Evolutionary conservation across 1,140 invertebrate genomes (phyloP), one percentile per base, ranked within the genome.

Genomic region (Rhagoletis zephyria): DNA sequence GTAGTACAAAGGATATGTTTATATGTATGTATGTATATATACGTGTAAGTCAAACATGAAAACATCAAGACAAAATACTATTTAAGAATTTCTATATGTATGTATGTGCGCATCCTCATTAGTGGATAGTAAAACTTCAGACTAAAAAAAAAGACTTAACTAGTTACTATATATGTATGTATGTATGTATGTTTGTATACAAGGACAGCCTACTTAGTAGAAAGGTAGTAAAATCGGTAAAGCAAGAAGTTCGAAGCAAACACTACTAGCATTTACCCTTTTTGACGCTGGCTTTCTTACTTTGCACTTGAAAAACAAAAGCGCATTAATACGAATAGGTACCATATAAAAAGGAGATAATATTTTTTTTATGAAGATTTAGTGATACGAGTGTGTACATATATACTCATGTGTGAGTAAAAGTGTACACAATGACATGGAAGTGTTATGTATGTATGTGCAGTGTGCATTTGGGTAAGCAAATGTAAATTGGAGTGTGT

Each of bases 221-320:
- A 65, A 87, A 30, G 56, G 0, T 5, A 65, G 14, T 9, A 87
- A n/a, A 67, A 70, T 45, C 7, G 19, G 40, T 48, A 70, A 70
- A 14, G 42, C 12, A 9, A 30, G 56, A 45, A 48, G 59, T 12
- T 48, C 45, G 48, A 60, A 87, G 56, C 10, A 60, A 67, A 74
- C 30, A 65, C 70, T 56, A 81, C 74, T 40, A 85, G 59, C 61
- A 70, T 74, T 88, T 90, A 90, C 90, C 90, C 89, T 90, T 90
- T 87, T 90, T 90, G 88, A 81, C 87, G 90, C 90, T 86, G 40
- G 51, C 59, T 88, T 86, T 86, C 60, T 77, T 86, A 65, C 48
- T 81, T 81, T 19, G 45, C 48, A 59, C 74, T 81, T 81, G n/a
- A 30, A 81, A 56, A 9, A 81, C 48, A 81, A 56, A 81, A 67